Evolutionary conservation across 2,888 invertebrate species (phyloP).

Genomic region (Eurytoma adleriae): DNA sequence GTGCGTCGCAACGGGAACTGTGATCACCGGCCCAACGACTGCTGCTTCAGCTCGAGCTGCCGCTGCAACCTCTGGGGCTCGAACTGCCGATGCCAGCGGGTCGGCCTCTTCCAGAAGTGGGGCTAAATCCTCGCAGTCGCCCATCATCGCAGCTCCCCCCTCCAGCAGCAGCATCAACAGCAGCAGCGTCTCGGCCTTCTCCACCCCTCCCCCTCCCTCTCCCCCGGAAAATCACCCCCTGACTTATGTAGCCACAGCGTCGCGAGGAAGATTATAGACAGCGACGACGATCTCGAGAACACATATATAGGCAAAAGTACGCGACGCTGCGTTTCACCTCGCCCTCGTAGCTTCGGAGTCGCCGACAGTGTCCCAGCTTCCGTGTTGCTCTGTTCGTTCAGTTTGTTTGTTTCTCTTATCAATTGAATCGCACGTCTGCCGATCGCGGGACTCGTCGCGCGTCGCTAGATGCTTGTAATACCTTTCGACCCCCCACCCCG

Average conservation of each 20-base stretch:
- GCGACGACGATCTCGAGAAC: background rate
- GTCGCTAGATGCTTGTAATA: too few species aligned
- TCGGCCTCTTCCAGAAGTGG: constrained; percentile 93
- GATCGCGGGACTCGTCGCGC: too few species aligned
- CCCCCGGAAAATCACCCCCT: background rate
- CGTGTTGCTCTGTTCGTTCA: background rate
- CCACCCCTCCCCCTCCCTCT: background rate
- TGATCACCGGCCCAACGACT: constrained; percentile 90
- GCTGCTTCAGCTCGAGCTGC: constrained; percentile 91
- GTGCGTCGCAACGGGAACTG: constrained; percentile 89
- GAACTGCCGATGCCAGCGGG: constrained; percentile 91
- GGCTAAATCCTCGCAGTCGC: constrained; percentile 72
- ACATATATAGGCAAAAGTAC: too few species aligned
- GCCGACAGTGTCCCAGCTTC: background rate
- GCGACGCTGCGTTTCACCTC: background rate
- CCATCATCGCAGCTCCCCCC: too few species aligned
- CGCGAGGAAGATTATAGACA: background rate
- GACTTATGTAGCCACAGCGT: background rate
- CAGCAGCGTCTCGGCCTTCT: background rate
- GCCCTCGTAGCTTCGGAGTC: background rate
- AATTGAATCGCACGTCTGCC: too few species aligned
- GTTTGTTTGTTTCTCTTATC: background rate
- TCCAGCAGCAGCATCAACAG: background rate
- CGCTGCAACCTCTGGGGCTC: constrained; percentile 93
- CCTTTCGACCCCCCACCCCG: too few species aligned